Evolutionary conservation across 2,888 invertebrate species (phyloP).

Genomic region (Drosophila mulleri): DNA sequence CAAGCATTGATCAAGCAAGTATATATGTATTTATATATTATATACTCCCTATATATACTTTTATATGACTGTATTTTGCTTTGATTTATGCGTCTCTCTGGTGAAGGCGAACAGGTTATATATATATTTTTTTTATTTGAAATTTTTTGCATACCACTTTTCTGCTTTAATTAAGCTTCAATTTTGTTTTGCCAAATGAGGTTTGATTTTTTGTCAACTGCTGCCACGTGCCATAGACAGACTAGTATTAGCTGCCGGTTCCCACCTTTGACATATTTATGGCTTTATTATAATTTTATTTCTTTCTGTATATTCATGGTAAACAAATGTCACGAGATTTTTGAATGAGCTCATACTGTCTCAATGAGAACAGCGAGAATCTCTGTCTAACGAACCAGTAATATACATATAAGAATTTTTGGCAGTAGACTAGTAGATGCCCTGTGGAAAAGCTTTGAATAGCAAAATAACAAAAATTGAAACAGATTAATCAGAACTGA

Average conservation of each 20-base stretch:
- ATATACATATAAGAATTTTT: not conserved
- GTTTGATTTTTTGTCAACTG: slow-evolving; percentile 21
- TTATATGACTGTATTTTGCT: slow-evolving; percentile 14
- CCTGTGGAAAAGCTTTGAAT: not conserved
- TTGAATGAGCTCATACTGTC: slow-evolving; percentile 1
- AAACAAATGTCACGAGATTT: slow-evolving; percentile 16
- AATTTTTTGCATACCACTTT: slow-evolving; percentile 24
- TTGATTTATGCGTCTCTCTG: slow-evolving; percentile 38
- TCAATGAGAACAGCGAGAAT: not conserved
- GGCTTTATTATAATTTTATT: not conserved
- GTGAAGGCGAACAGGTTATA: slow-evolving; percentile 46
- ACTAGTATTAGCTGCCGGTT: slow-evolving; percentile 6
- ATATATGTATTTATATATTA: not conserved
- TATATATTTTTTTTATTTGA: slow-evolving; percentile 44
- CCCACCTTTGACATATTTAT: not conserved
- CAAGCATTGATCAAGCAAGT: slow-evolving; percentile 25
- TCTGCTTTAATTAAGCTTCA: slow-evolving; percentile 1
- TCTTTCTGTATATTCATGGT: slow-evolving; percentile 16
- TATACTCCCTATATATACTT: not conserved
- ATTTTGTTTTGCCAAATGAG: slow-evolving; percentile 15
- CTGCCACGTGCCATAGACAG: slow-evolving; percentile 26
- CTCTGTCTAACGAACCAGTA: not conserved
- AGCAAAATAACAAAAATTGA: not conserved
- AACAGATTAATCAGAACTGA: too few relatives aligned
- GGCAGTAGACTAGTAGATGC: not conserved